Evolutionary conservation across 2,888 invertebrate species (phyloP).

Genomic region (Leptinotarsa peninsularis): DNA sequence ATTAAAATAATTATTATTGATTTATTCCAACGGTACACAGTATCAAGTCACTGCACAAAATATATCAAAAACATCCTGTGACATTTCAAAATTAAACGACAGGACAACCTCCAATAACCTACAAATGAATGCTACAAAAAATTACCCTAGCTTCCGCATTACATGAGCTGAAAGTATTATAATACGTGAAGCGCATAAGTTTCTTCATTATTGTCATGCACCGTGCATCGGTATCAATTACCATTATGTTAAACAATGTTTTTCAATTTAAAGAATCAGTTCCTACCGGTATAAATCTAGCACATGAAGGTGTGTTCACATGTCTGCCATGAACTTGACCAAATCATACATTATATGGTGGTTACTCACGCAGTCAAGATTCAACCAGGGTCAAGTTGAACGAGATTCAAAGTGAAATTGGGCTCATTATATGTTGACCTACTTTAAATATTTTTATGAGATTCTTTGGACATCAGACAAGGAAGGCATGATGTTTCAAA

Average conservation of each 20-base stretch:
- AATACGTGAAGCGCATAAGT: slow-evolving; percentile 8
- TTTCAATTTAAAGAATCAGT: slow-evolving; percentile 23
- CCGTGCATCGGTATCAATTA: slow-evolving; percentile 10
- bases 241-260: slow-evolving; percentile 23
- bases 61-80: too few relatives aligned
- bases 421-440: slow-evolving; percentile 27
- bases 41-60: too few relatives aligned
- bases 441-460: slow-evolving; percentile 28
- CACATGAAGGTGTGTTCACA: slow-evolving; percentile 12
- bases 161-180: neutral
- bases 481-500: too few relatives aligned
- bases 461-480: slow-evolving; percentile 1
- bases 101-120: too few relatives aligned
- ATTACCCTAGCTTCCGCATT: too few relatives aligned
- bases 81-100: too few relatives aligned
- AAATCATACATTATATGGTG: neutral
- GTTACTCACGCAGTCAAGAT: slow-evolving; percentile 7
- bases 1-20: too few relatives aligned
- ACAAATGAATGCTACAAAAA: too few relatives aligned
- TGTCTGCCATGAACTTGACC: slow-evolving; percentile 13
- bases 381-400: slow-evolving; percentile 37
- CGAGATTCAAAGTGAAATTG: slow-evolving; percentile 39
- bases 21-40: too few relatives aligned
- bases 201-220: neutral
- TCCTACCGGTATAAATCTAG: slow-evolving; percentile 8